Evolutionary conservation across 2,888 invertebrate genomes (phyloP).

Genomic region (Adelognathus sp.): DNA sequence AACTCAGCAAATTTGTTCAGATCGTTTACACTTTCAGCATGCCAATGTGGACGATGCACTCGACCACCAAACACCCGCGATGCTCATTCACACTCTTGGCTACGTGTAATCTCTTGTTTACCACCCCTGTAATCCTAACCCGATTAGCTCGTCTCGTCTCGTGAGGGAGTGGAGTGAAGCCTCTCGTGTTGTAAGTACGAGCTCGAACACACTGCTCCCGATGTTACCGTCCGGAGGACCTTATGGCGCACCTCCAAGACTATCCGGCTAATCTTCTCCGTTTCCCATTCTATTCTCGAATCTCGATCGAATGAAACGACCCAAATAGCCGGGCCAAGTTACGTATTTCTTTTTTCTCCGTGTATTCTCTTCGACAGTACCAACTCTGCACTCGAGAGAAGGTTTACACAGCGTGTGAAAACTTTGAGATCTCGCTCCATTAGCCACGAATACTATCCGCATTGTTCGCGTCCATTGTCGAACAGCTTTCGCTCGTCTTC

Average conservation of each 20-base stretch:
- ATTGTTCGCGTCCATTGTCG: slow-evolving; percentile 69
- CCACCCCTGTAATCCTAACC: slow-evolving; percentile 64
- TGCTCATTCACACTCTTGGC: slow-evolving; percentile 41
- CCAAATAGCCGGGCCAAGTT: slow-evolving; percentile 52
- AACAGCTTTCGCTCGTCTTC: slow-evolving; percentile 61
- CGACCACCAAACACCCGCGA: slow-evolving; percentile 5
- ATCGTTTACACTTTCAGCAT: background rate
- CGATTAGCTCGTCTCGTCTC: slow-evolving; percentile 62
- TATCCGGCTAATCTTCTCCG: slow-evolving; percentile 58
- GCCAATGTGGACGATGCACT: background rate
- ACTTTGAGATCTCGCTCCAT: slow-evolving; percentile 72
- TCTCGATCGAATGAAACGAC: slow-evolving; percentile 53
- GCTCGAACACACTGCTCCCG: background rate
- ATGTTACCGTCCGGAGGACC: slow-evolving; percentile 7
- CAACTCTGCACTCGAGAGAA: slow-evolving; percentile 13
- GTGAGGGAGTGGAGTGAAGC: slow-evolving; percentile 24
- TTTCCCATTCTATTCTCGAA: slow-evolving; percentile 51
- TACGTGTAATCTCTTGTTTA: slow-evolving; percentile 69
- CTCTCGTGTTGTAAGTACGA: slow-evolving; percentile 15
- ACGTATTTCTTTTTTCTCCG: slow-evolving; percentile 43
- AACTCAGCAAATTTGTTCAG: background rate
- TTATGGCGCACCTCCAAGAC: slow-evolving; percentile 7
- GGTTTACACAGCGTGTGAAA: slow-evolving; percentile 72
- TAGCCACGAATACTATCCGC: slow-evolving; percentile 69
- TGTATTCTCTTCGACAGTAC: slow-evolving; percentile 9